Conservation (phyloP, 2,113 vertebrate species). For the Lontra canadensis region DNA sequence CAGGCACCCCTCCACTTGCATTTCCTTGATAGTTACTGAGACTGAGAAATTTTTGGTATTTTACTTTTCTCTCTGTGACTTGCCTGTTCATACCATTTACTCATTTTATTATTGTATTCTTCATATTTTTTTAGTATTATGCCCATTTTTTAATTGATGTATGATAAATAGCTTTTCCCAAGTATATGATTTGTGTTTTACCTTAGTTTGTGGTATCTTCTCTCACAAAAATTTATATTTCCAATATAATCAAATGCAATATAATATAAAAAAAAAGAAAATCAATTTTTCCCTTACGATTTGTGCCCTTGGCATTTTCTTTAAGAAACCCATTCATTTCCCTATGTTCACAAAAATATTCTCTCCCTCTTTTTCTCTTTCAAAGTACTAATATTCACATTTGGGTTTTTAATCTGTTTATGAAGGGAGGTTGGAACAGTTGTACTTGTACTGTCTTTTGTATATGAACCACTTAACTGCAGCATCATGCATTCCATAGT, state of each 20-base stretch:
- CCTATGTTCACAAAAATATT: neutral
- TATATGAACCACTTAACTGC: neutral
- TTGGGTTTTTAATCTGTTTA: neutral
- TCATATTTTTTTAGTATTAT: neutral
- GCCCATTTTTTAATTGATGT: neutral
- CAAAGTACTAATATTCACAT: neutral
- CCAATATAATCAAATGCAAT: neutral
- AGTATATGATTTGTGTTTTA: slow-evolving; percentile 8
- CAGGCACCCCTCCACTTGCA: neutral
- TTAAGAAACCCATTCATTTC: neutral
- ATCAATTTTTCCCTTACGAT: neutral
- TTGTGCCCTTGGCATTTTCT: neutral
- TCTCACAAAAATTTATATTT: neutral
- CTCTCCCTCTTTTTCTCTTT: neutral
- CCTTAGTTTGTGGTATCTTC: neutral
- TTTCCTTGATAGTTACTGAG: neutral
- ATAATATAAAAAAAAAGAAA: neutral
- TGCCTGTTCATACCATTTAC: neutral
- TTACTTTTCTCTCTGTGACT: neutral
- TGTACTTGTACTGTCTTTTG: neutral
- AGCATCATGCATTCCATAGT: neutral
- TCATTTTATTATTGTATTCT: neutral
- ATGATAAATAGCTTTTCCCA: neutral
- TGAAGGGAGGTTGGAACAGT: neutral
- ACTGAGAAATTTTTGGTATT: neutral